Conservation (phyloP, 30 jellyfish, hydroid and myxozoan genomes). For the Chrysaora quinquecirrha region DNA sequence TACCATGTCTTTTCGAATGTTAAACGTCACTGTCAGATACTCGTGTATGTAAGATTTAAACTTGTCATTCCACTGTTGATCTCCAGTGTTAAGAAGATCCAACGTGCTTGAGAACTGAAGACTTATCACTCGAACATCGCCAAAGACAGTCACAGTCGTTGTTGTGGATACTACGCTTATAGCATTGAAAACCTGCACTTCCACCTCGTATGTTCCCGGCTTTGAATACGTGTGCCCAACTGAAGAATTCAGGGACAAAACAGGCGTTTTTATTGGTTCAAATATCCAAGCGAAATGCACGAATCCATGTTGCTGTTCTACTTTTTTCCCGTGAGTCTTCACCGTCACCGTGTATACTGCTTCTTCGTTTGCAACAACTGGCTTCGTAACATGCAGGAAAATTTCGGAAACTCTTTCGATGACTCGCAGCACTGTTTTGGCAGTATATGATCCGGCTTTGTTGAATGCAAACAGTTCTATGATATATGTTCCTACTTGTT, state of each 20-base stretch:
- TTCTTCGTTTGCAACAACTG: constrained; percentile 53
- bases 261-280: constrained; percentile 69
- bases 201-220: constrained; percentile 77
- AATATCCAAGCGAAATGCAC: constrained; percentile 79
- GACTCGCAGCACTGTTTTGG: constrained; percentile 52
- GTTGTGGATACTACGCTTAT: constrained; percentile 61
- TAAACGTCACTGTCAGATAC: constrained; percentile 37
- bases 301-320: constrained; percentile 61
- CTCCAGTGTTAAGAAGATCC: constrained; percentile 57
- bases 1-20: constrained; percentile 50
- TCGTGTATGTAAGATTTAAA: constrained; percentile 17
- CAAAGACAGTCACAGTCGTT: constrained; percentile 54
- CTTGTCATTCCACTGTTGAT: constrained; percentile 33
- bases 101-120: constrained; percentile 64
- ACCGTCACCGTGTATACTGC: constrained; percentile 49
- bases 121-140: constrained; percentile 53
- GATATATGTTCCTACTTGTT: constrained; percentile 61
- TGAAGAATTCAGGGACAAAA: constrained; percentile 49
- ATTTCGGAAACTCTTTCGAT: constrained; percentile 69
- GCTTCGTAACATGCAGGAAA: constrained; percentile 40
- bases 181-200: constrained; percentile 71
- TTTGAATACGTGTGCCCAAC: constrained; percentile 42
- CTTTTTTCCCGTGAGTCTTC: constrained; percentile 20
- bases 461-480: constrained; percentile 73
- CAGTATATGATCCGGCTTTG: constrained; percentile 66